phyloP scores from a whole-genome alignment of 2,888 invertebrate genomes.

The Cryptocephalus primarius region DNA sequence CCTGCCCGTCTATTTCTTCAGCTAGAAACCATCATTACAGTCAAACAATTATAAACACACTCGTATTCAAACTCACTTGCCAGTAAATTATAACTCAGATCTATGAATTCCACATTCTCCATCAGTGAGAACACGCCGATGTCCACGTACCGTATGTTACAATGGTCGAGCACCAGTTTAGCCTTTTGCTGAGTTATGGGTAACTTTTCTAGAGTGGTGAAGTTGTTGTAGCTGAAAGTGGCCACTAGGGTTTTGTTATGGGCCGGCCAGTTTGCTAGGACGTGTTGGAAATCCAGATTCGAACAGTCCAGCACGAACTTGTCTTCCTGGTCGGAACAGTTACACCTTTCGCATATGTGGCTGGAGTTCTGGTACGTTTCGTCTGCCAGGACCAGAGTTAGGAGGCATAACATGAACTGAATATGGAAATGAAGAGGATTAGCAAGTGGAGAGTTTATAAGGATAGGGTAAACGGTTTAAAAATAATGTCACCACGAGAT shows the following conservation, averaged over 20 bases:
- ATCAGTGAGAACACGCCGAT: conserved; percentile 43
- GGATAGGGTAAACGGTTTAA: no score
- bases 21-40: conserved; percentile 30
- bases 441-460: no score
- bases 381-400: conserved; percentile 5
- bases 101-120: conserved; percentile 42
- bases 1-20: conserved; percentile 50
- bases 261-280: conserved; percentile 34
- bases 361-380: conserved; percentile 16
- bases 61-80: conserved; percentile 34
- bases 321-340: conserved; percentile 22
- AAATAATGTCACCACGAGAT: no score
- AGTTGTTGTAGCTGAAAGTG: conserved; percentile 47
- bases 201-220: conserved; percentile 37
- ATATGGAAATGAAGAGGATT: neutral
- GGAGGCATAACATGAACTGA: conserved; percentile 8
- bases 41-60: neutral
- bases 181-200: conserved; percentile 37
- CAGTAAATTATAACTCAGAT: conserved; percentile 46
- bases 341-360: conserved; percentile 23
- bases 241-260: conserved; percentile 37
- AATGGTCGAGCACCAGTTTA: conserved; percentile 44
- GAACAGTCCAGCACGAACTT: conserved; percentile 27
- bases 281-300: conserved; percentile 19
- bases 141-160: conserved; percentile 42